Conservation (phyloP, 2,113 vertebrate species). For the Platichthys flesus region DNA sequence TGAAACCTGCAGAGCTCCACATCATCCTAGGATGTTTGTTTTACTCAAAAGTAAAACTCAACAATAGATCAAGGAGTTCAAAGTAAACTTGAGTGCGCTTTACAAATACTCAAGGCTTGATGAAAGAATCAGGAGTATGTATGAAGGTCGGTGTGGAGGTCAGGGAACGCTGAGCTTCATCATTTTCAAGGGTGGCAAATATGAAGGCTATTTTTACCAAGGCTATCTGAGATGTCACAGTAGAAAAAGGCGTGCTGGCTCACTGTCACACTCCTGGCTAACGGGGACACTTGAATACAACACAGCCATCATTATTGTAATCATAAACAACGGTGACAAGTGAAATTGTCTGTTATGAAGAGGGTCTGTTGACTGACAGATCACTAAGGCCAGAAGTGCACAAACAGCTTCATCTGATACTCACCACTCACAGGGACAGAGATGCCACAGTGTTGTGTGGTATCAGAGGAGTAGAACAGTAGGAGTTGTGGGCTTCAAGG, state of each 20-base stretch:
- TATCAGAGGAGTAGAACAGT: constrained; percentile 45
- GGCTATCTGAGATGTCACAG: not conserved
- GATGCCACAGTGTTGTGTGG: not conserved
- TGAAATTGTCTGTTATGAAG: constrained; percentile 3
- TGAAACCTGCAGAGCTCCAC: too few species aligned
- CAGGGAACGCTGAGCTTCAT: constrained; percentile 4
- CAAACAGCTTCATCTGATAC: not conserved
- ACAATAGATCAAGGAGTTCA: not conserved
- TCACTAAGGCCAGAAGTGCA: not conserved
- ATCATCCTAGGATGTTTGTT: too few species aligned
- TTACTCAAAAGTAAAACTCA: not conserved
- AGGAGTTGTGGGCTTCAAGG: not conserved
- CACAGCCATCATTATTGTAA: not conserved
- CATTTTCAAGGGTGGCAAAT: not conserved
- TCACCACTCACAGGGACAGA: not conserved
- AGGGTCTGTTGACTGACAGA: not conserved
- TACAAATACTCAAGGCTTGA: not conserved
- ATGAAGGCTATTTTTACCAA: not conserved
- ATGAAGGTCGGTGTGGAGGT: constrained; percentile 2
- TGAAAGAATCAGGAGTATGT: not conserved
- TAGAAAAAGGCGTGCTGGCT: not conserved
- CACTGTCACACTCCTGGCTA: not conserved
- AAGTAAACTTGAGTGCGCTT: too few species aligned
- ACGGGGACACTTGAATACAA: not conserved
- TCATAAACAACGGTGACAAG: not conserved